Percentiles rank a stretch among this genome's conserved stretches.
Evolutionary conservation across 2,797 vertebrate genomes (phyloP).

Genomic region (Pagetopsis macropterus): DNA sequence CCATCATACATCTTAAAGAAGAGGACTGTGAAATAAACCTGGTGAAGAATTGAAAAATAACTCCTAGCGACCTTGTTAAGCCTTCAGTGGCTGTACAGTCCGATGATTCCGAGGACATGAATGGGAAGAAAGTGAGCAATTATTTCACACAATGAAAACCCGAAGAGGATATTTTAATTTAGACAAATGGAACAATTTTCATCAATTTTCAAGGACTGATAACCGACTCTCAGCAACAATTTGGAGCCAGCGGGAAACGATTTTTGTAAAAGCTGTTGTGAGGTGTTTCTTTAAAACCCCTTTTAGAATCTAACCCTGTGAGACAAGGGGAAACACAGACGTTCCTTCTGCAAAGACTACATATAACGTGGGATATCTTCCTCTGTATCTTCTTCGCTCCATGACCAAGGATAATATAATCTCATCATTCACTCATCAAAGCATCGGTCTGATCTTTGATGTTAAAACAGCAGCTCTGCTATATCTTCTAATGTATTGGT

Average conservation of each 20-base stretch:
- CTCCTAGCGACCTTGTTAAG: constrained; percentile 32
- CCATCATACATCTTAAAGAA: constrained; percentile 47
- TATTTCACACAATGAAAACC: constrained; percentile 21
- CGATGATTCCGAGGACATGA: constrained; percentile 41
- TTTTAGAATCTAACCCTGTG: constrained; percentile 20
- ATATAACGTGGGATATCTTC: background rate
- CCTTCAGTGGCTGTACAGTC: constrained; percentile 20
- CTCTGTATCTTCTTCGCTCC: constrained; percentile 8
- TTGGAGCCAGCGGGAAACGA: constrained; percentile 21
- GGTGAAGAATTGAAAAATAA: constrained; percentile 21
- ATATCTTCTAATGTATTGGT: constrained; percentile 31
- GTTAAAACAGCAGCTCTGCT: constrained; percentile 35
- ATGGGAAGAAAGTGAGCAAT: constrained; percentile 16
- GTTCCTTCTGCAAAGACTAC: constrained; percentile 39
- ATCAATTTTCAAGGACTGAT: constrained; percentile 22
- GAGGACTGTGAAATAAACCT: constrained; percentile 46
- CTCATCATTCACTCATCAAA: constrained; percentile 4
- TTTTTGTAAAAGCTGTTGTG: constrained; percentile 21
- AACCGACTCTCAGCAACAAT: constrained; percentile 8
- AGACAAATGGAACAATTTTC: constrained; percentile 12
- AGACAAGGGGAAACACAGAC: constrained; percentile 36
- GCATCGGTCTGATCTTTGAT: constrained; percentile 14
- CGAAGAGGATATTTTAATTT: constrained; percentile 20
- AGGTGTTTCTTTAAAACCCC: constrained; percentile 14
- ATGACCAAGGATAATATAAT: constrained; percentile 28